Conservation (phyloP, 2,888 invertebrate genomes). For the Acrocyrtus sp. region DNA sequence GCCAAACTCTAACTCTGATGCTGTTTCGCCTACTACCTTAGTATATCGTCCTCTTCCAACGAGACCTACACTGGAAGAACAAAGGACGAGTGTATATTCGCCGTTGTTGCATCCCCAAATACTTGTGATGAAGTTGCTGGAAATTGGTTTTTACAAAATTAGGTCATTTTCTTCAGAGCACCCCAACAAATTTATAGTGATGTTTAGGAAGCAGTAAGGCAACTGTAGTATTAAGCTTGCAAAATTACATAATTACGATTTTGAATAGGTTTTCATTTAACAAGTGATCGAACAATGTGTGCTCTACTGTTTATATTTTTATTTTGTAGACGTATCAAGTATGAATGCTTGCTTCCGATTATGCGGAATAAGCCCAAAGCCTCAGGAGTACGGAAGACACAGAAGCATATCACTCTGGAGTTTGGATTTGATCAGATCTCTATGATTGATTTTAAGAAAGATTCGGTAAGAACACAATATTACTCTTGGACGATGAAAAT, state of each 20-base stretch:
- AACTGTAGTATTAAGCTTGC: too few relatives aligned
- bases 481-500: too few relatives aligned
- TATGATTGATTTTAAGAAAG: constrained; percentile 50
- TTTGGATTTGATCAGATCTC: constrained; percentile 59
- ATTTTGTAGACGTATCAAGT: constrained; percentile 49
- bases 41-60: too few relatives aligned
- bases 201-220: constrained; percentile 60
- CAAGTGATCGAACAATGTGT: too few relatives aligned
- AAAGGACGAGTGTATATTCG: too few relatives aligned
- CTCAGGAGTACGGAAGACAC: constrained; percentile 8
- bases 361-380: background rate
- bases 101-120: constrained; percentile 55
- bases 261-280: too few relatives aligned
- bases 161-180: constrained; percentile 54
- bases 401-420: constrained; percentile 57
- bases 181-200: constrained; percentile 57
- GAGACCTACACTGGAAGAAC: too few relatives aligned
- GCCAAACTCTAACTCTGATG: too few relatives aligned
- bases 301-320: too few relatives aligned
- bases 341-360: constrained; percentile 58
- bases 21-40: too few relatives aligned
- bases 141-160: constrained; percentile 57
- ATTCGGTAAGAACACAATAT: constrained; percentile 56
- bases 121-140: constrained; percentile 53
- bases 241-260: too few relatives aligned